Evolutionary conservation across 1,140 invertebrate genomes (phyloP).

Genomic region (Diachasmimorpha longicaudata): DNA sequence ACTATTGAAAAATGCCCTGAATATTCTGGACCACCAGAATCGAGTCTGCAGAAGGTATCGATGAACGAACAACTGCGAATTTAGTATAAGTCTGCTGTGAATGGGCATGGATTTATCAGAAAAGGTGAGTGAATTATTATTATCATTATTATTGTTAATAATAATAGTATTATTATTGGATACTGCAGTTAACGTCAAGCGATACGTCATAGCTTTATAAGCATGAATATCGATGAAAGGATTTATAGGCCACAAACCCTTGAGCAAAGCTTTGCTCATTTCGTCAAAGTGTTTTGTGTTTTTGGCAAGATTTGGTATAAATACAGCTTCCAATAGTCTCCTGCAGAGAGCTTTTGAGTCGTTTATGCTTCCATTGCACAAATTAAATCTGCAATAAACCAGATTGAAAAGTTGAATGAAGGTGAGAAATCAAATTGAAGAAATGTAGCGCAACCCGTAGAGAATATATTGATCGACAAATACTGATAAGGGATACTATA

Average conservation of each 20-base stretch:
- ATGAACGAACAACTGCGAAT: constrained; percentile 57
- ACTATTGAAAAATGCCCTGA: constrained; percentile 56
- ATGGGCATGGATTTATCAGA: constrained; percentile 40
- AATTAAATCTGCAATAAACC: constrained; percentile 57
- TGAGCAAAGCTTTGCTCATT: constrained; percentile 51
- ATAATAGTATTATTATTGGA: too few species aligned
- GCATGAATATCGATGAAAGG: constrained; percentile 55
- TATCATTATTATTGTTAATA: too few species aligned
- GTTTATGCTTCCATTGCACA: constrained; percentile 54
- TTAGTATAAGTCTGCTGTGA: constrained; percentile 55
- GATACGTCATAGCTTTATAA: constrained; percentile 54
- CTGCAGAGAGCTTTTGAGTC: constrained; percentile 53
- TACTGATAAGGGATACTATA: too few species aligned
- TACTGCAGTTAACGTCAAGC: constrained; percentile 39
- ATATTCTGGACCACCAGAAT: constrained; percentile 52
- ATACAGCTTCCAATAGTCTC: constrained; percentile 53
- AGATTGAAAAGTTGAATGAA: background rate
- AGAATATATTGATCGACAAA: too few species aligned
- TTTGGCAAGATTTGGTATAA: constrained; percentile 45
- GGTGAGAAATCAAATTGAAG: background rate
- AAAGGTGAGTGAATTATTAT: constrained; percentile 49
- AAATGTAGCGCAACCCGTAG: too few species aligned
- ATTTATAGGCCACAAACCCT: constrained; percentile 57
- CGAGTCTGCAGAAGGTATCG: constrained; percentile 46
- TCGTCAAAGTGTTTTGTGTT: constrained; percentile 40